phyloP scores from a whole-genome alignment of 2,113 vertebrate species.

The Pleuronectes platessa region DNA sequence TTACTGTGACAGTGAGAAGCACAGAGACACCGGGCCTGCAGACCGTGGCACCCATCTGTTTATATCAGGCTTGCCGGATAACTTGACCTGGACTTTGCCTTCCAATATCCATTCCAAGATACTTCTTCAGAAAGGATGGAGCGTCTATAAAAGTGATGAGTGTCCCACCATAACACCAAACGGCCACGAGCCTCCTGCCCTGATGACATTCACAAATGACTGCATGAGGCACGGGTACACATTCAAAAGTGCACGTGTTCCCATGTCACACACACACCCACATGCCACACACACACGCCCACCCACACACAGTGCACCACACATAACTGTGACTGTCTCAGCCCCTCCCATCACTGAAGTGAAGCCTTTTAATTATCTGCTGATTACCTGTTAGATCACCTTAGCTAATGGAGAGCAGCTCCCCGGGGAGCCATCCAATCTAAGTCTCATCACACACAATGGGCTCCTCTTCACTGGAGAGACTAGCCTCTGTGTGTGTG shows the following conservation, averaged over 20 bases:
- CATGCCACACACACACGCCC: conserved; percentile 17
- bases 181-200: conserved; percentile 54
- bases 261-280: not conserved
- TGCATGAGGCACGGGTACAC: conserved; percentile 53
- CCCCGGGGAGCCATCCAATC: conserved; percentile 85
- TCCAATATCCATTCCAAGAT: conserved; percentile 55
- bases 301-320: conserved; percentile 21
- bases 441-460: conserved; percentile 86
- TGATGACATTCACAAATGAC: conserved; percentile 69
- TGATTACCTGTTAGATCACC: conserved; percentile 89
- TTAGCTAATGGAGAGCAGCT: conserved; percentile 87
- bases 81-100: conserved; percentile 64
- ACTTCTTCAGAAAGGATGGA: conserved; percentile 47
- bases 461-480: conserved; percentile 82
- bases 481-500: conserved; percentile 54
- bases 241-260: conserved; percentile 37
- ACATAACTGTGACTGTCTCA: conserved; percentile 52
- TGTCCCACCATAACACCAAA: conserved; percentile 53
- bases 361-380: conserved; percentile 89
- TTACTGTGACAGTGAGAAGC: conserved; percentile 6
- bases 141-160: conserved; percentile 74
- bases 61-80: conserved; percentile 35
- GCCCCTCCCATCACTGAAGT: conserved; percentile 78
- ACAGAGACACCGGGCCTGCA: not conserved
- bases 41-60: conserved; percentile 31